phyloP scores from a whole-genome alignment of 2,888 invertebrate genomes.

The Nomada fucata region DNA sequence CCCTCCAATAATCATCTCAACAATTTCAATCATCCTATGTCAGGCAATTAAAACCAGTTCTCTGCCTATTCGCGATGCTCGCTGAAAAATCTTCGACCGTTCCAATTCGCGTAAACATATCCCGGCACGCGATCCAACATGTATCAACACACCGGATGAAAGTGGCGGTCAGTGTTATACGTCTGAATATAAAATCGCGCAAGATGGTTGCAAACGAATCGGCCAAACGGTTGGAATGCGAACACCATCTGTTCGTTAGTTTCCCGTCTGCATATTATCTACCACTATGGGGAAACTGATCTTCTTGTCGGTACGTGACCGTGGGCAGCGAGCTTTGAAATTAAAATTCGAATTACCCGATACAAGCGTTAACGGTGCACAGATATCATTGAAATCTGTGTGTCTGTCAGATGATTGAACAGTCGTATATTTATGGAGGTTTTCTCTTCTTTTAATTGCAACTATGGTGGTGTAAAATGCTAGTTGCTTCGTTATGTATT shows the following conservation, averaged over 20 bases:
- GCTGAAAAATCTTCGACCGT: conserved; percentile 1
- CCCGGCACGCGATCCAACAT: conserved; percentile 31
- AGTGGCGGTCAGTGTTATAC: conserved; percentile 51
- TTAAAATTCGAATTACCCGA: conserved; percentile 31
- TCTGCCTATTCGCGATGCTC: not conserved
- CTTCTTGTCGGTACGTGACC: conserved; percentile 23
- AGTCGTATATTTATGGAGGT: not conserved
- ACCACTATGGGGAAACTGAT: conserved; percentile 34
- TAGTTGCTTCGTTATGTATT: not conserved
- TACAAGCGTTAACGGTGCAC: not conserved
- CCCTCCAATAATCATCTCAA: not conserved
- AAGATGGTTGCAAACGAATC: conserved; percentile 33
- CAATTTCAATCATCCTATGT: conserved; percentile 26
- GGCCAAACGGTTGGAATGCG: conserved; percentile 42
- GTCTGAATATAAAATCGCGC: conserved; percentile 48
- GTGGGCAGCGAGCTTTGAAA: conserved; percentile 32
- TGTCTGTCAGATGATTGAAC: conserved; percentile 18
- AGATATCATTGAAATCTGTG: conserved; percentile 23
- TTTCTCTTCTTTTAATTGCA: no score
- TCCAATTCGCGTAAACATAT: conserved; percentile 17
- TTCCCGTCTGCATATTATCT: conserved; percentile 29
- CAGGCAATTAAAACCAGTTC: conserved; percentile 12
- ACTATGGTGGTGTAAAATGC: not conserved
- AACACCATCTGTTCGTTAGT: conserved; percentile 46
- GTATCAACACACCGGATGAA: conserved; percentile 39